Evolutionary conservation across 2,113 vertebrate species (phyloP).

Genomic region (Strigops habroptila): DNA sequence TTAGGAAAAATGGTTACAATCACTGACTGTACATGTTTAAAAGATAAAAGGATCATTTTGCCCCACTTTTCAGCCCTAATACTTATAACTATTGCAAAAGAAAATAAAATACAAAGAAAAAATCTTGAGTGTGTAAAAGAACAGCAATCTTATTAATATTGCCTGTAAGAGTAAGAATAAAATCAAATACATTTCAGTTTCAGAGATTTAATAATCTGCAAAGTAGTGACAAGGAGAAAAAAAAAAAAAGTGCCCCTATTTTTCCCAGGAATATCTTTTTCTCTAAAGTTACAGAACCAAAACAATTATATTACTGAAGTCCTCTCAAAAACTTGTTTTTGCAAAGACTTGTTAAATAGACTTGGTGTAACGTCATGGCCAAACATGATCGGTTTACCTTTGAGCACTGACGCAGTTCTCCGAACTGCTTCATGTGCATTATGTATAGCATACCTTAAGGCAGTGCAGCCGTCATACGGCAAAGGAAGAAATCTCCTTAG

Average conservation of each 20-base stretch:
- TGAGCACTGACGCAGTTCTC: not conserved
- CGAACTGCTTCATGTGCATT: not conserved
- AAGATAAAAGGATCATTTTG: conserved; percentile 55
- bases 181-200: not conserved
- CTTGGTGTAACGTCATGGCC: not conserved
- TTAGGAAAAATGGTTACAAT: conserved; percentile 38
- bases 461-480: not conserved
- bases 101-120: conserved; percentile 45
- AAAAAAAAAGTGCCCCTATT: not conserved
- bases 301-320: not conserved
- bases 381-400: not conserved
- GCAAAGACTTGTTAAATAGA: not conserved
- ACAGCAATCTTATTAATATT: not conserved
- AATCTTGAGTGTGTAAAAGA: not conserved
- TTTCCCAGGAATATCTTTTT: not conserved
- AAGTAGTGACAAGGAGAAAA: not conserved
- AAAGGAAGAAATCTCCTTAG: not conserved
- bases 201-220: not conserved
- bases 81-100: not conserved
- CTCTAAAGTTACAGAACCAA: not conserved
- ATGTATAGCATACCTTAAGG: not conserved
- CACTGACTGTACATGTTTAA: conserved; percentile 19
- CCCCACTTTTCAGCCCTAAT: conserved; percentile 38
- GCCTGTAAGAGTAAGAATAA: not conserved
- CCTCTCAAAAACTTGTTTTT: not conserved